phyloP scores from a whole-genome alignment of 2,113 vertebrate genomes.

The Cololabis saira region DNA sequence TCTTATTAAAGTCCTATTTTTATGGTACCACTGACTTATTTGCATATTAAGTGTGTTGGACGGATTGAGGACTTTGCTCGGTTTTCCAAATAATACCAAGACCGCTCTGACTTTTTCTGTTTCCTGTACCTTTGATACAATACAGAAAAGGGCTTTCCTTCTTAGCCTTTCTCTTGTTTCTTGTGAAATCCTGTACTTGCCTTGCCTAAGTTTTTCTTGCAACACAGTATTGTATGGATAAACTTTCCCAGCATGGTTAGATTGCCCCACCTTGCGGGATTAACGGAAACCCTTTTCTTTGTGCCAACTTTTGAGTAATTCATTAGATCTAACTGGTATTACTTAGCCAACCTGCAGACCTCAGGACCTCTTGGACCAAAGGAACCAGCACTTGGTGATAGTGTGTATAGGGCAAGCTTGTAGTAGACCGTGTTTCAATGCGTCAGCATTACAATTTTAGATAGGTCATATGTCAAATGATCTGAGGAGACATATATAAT shows the following conservation, averaged over 20 bases:
- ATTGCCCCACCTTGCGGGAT: constrained; percentile 32
- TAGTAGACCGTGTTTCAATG: constrained; percentile 60
- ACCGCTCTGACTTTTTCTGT: background rate
- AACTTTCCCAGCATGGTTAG: constrained; percentile 52
- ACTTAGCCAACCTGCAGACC: constrained; percentile 30
- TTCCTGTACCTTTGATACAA: background rate
- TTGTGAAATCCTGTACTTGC: constrained; percentile 66
- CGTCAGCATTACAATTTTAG: constrained; percentile 74
- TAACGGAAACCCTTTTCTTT: constrained; percentile 41
- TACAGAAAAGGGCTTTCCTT: constrained; percentile 32
- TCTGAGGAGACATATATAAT: constrained; percentile 65
- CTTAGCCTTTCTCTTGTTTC: constrained; percentile 40
- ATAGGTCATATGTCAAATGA: constrained; percentile 70
- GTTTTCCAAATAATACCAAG: constrained; percentile 9
- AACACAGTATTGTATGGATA: constrained; percentile 63
- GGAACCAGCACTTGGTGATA: constrained; percentile 25
- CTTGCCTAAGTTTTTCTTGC: constrained; percentile 65
- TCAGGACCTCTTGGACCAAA: constrained; percentile 10
- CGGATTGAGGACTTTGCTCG: constrained; percentile 24
- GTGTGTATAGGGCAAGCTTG: constrained; percentile 48
- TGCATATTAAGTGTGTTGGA: constrained; percentile 6
- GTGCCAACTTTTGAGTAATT: constrained; percentile 44
- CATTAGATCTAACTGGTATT: constrained; percentile 20
- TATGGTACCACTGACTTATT: constrained; percentile 11
- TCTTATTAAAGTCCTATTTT: constrained; percentile 21